Conservation (phyloP, 2,113 vertebrate genomes). For the Cyprichromis sp. region DNA sequence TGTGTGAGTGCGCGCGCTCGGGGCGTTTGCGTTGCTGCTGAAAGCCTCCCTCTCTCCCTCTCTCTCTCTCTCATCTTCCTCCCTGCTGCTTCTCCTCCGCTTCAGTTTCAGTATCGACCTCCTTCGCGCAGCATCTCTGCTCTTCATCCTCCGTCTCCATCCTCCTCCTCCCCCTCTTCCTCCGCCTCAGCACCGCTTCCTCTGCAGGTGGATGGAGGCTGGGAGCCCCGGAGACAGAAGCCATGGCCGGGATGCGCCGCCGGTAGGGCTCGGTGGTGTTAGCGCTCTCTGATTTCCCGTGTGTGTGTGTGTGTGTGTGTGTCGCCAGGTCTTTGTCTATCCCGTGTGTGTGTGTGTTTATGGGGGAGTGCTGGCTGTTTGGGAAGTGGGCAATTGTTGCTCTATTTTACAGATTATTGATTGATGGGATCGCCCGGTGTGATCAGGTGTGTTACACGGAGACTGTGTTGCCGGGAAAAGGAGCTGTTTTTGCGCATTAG, state of each 20-base stretch:
- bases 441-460: background rate
- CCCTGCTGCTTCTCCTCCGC: background rate
- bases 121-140: constrained; percentile 30
- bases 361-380: background rate
- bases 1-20: constrained; percentile 1
- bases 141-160: constrained; percentile 21
- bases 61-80: background rate
- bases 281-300: background rate
- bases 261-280: constrained; percentile 15
- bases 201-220: constrained; percentile 51
- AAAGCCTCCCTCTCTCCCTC: background rate
- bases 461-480: background rate
- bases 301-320: background rate
- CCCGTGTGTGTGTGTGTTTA: background rate
- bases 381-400: background rate
- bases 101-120: constrained; percentile 27
- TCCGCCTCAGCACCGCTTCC: background rate
- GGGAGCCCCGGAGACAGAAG: constrained; percentile 27
- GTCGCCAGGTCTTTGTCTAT: constrained; percentile 18
- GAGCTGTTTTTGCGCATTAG: background rate
- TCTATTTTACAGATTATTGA: background rate
- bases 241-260: constrained; percentile 23
- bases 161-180: constrained; percentile 4
- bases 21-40: background rate
- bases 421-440: background rate